A percentile compares a stretch with the other conserved stretches of the same genome.
Evolutionary conservation across 2,888 invertebrate species (phyloP).

Genomic region (Endotricha flammealis): DNA sequence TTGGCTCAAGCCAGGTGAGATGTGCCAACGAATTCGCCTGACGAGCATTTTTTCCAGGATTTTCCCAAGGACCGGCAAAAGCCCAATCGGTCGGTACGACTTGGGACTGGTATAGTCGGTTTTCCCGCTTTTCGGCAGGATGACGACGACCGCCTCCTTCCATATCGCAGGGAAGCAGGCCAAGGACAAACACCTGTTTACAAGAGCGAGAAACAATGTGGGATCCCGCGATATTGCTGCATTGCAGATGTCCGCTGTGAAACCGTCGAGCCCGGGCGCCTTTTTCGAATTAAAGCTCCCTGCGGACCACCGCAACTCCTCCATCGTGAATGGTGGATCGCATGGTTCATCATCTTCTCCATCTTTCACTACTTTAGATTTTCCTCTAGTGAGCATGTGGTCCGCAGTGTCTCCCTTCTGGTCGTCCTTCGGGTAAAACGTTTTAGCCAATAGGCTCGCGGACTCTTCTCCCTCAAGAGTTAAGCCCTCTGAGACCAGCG

Average conservation of each 20-base stretch:
- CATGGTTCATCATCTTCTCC: neutral
- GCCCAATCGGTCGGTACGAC: no score
- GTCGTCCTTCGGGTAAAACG: neutral
- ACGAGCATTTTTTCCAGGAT: conserved; percentile 1
- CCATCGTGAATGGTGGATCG: neutral
- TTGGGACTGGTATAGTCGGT: neutral
- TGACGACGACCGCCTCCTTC: neutral
- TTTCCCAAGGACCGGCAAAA: conserved; percentile 4
- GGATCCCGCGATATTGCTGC: neutral
- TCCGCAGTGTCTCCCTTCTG: neutral
- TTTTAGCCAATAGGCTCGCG: neutral
- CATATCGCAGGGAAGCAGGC: neutral
- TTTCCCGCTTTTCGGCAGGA: neutral
- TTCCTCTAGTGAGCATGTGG: neutral
- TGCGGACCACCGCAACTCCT: neutral
- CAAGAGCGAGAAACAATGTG: neutral
- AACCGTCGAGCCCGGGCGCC: neutral
- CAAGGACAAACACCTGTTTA: neutral
- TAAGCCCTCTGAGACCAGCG: no score
- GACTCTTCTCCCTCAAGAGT: neutral
- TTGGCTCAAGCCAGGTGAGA: no score
- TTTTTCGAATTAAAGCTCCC: neutral
- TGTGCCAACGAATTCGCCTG: neutral
- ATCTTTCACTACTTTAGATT: neutral
- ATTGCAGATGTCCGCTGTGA: conserved; percentile 1